phyloP scores from a whole-genome alignment of 2,113 vertebrate species.

The Myxocyprinus asiaticus region DNA sequence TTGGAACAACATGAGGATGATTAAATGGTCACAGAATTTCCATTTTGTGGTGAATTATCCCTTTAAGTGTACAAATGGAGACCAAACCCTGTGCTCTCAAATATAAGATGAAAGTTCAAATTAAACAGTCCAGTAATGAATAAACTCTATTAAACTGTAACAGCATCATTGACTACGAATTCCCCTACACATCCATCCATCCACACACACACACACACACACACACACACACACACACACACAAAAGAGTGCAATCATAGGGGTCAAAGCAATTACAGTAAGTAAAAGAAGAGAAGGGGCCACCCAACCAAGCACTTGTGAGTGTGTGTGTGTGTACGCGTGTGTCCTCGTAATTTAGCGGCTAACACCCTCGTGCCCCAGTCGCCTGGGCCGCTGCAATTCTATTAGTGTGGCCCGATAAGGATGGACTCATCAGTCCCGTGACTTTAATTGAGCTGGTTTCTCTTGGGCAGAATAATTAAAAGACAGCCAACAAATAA shows the following conservation, averaged over 20 bases:
- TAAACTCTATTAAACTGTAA: not conserved
- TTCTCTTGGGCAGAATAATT: conserved; percentile 19
- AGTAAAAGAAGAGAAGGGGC: conserved; percentile 31
- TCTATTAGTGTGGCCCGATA: conserved; percentile 34
- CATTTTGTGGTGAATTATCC: no score
- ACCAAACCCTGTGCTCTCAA: not conserved
- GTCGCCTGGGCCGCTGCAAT: not conserved
- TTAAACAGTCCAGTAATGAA: conserved; percentile 2
- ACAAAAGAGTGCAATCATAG: not conserved
- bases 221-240: not conserved
- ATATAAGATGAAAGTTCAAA: not conserved
- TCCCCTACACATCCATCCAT: no score
- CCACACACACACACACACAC: no score
- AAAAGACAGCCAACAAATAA: not conserved
- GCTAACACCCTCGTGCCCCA: not conserved
- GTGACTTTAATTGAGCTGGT: conserved; percentile 21
- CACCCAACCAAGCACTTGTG: not conserved
- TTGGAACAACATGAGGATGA: no score
- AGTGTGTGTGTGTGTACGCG: conserved; percentile 1
- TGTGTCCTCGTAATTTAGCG: conserved; percentile 1
- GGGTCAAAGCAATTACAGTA: conserved; percentile 45
- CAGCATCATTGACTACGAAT: not conserved
- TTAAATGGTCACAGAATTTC: no score
- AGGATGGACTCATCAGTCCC: conserved; percentile 29
- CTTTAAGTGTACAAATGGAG: not conserved